These are phyloP conservation scores for Cololabis saira DNA, from an alignment of 2,113 vertebrate species.

Conservation along the genomic window DNA sequence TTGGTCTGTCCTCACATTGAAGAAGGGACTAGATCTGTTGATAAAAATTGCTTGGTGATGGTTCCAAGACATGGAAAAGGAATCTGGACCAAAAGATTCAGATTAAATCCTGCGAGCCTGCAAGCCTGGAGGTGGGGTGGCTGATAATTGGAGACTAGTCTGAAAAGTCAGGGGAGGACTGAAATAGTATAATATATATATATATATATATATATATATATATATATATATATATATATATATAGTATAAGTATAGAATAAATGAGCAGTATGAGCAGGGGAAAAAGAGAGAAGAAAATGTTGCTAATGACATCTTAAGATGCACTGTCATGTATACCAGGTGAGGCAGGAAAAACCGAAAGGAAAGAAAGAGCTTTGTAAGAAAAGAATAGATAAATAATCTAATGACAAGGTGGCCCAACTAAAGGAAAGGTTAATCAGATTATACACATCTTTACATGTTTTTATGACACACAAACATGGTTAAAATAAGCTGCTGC, in stretches of 20 bases:
- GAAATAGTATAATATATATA: too few relatives aligned
- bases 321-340: neutral
- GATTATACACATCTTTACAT: neutral
- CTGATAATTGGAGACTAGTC: conserved; percentile 40
- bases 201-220: too few relatives aligned
- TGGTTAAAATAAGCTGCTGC: neutral
- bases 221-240: too few relatives aligned
- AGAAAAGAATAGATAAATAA: conserved; percentile 16
- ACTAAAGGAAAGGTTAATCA: conserved; percentile 21
- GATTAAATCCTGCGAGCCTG: conserved; percentile 60
- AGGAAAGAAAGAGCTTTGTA: neutral
- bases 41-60: conserved; percentile 62
- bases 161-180: conserved; percentile 14
- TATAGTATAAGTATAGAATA: too few relatives aligned
- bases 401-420: conserved; percentile 11
- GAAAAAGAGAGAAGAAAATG: conserved; percentile 5
- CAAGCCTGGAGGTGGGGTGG: conserved; percentile 24
- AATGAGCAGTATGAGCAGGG: too few relatives aligned
- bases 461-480: neutral
- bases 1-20: conserved; percentile 58
- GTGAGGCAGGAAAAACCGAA: neutral
- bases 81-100: conserved; percentile 55
- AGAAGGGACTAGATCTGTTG: conserved; percentile 50
- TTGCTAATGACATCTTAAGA: neutral
- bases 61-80: conserved; percentile 63